Percentiles rank a stretch among this genome's conserved stretches.
phyloP scores from a whole-genome alignment of 1,140 invertebrate species.

The Doryteuthis pealeii region DNA sequence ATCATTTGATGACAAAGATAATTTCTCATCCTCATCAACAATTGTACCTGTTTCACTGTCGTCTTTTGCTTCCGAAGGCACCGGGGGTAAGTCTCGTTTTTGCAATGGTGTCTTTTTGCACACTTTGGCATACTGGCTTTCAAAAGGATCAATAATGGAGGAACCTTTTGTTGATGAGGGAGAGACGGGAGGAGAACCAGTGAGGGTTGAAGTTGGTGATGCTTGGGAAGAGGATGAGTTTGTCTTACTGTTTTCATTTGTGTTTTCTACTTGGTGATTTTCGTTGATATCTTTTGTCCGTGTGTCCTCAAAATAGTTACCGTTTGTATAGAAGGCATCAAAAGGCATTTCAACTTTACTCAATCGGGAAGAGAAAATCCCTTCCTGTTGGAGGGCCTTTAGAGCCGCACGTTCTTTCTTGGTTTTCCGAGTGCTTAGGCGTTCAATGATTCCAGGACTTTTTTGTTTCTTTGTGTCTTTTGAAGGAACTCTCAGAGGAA shows the following conservation, averaged over 20 bases:
- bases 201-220: not conserved
- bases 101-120: constrained; percentile 25
- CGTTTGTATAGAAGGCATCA: constrained; percentile 36
- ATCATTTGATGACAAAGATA: constrained; percentile 29
- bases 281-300: constrained; percentile 9
- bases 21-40: not conserved
- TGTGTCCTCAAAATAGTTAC: not conserved
- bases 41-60: constrained; percentile 5
- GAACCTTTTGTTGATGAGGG: not conserved
- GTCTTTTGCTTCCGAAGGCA: constrained; percentile 26
- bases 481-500: constrained; percentile 39
- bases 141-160: constrained; percentile 9
- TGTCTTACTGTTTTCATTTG: constrained; percentile 12
- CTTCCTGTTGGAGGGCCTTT: constrained; percentile 45
- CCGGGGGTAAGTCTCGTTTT: constrained; percentile 47
- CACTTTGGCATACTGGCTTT: constrained; percentile 13
- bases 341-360: constrained; percentile 44
- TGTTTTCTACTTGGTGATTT: constrained; percentile 26
- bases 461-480: constrained; percentile 48
- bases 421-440: constrained; percentile 43
- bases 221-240: not conserved
- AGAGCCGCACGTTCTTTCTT: constrained; percentile 49
- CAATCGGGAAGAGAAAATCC: constrained; percentile 49
- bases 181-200: not conserved
- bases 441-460: constrained; percentile 43